Base-by-base conservation (phyloP, 2,888 invertebrate genomes). In the Notodonta ziczac region DNA sequence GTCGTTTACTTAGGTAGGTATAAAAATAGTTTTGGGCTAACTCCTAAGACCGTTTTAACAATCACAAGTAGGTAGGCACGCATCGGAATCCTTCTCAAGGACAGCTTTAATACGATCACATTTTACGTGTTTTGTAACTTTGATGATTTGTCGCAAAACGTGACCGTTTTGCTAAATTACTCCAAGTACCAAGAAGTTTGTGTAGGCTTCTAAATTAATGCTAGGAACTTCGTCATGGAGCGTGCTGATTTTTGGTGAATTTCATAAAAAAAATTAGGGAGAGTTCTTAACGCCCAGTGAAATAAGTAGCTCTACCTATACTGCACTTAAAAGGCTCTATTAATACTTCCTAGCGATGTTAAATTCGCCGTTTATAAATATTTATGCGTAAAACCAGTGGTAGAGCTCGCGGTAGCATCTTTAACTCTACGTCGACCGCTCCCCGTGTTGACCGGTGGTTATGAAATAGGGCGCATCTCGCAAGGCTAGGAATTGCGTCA, bases 401-500 rank as follows among this genome's bases (percentile, higher is more conserved):
- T 35, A 35, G 35, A 35, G 35, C 4, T 35, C 42, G 35, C 35
- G 12, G 9, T 35, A 5, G 35, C 35, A 53, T 35, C 3, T 52
- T 35, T 5, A 51, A 53, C 35, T 53, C 14, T 6, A 42, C 46
- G 46, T 53, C 48, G 13, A 5, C n/a, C 5, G 14, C 42, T 10
- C 42, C 42, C 4, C 46, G 14, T 58, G 59, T 56, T 55, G 44
- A 52, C 61, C 53, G 63, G 53, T 62, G 66, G 72, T 88, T 87
- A 87, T 83, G 84, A 90, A 89, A 90, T 86, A 84, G 83, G 82
- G 83, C 87, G 86, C 85, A 86, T 86, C 86, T 73, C 72, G 73
- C 90, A 89, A 92, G 92, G 92, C 87, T 89, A 83, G 65, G 70
- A 75, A 71, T 85, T 88, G 86, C 92, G 92, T 93, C 92, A 92